phyloP scores from a whole-genome alignment of 2,113 vertebrate genomes.

The Scytalopus superciliaris region DNA sequence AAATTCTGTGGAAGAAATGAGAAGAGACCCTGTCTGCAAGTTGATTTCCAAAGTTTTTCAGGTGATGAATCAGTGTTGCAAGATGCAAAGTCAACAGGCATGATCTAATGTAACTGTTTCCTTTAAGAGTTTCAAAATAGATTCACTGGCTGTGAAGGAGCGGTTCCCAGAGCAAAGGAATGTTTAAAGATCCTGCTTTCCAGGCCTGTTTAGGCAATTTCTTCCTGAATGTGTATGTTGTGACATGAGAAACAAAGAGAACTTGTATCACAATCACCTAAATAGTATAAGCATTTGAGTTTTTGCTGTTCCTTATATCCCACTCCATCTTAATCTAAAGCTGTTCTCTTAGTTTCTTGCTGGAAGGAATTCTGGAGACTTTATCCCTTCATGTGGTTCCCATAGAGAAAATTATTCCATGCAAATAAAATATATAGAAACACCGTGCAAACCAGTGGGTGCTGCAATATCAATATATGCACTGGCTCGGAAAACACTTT shows the following conservation, averaged over 20 bases:
- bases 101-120: conserved; percentile 3
- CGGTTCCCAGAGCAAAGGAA: not conserved
- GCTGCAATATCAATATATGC: not conserved
- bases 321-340: not conserved
- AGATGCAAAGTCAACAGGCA: conserved; percentile 5
- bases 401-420: not conserved
- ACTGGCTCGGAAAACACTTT: not conserved
- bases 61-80: not conserved
- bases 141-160: not conserved
- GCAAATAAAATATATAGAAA: not conserved
- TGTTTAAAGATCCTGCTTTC: not conserved
- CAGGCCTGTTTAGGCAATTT: not conserved
- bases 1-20: not conserved
- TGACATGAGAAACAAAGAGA: not conserved
- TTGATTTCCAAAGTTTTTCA: not conserved
- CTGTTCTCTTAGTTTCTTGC: not conserved
- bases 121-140: conserved; percentile 18
- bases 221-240: not conserved
- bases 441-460: not conserved
- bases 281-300: not conserved
- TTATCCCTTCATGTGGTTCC: not conserved
- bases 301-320: not conserved
- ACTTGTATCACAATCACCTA: not conserved
- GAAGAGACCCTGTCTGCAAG: not conserved
- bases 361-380: not conserved